These are phyloP conservation scores for Sterrhoptilus dennistouni DNA, from an alignment of 2,113 vertebrate species.

Conservation along the genomic window DNA sequence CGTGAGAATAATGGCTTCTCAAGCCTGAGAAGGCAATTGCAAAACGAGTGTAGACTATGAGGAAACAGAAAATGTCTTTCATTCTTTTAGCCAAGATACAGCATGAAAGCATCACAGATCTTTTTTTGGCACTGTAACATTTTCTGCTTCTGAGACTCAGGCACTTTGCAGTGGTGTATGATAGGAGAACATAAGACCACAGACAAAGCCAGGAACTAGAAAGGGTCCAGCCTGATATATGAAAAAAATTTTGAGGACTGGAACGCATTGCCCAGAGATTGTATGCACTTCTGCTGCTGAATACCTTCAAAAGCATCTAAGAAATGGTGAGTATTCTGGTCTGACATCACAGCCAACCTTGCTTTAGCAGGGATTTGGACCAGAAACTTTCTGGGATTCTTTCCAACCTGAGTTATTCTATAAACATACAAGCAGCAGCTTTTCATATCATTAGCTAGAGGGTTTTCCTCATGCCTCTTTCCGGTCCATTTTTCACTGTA, in stretches of 20 bases:
- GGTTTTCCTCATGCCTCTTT: background rate
- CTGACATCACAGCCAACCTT: background rate
- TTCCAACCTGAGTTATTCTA: background rate
- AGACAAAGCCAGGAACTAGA: background rate
- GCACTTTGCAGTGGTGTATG: background rate
- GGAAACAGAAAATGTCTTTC: background rate
- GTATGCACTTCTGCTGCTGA: background rate
- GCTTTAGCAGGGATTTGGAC: background rate
- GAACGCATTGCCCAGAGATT: background rate
- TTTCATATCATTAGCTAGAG: background rate
- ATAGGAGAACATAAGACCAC: background rate
- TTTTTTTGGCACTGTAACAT: background rate
- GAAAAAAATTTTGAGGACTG: background rate
- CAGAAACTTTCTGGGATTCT: background rate
- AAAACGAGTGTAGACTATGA: background rate
- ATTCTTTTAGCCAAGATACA: background rate
- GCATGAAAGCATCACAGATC: background rate
- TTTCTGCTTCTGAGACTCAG: background rate
- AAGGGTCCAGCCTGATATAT: background rate
- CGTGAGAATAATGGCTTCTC: background rate
- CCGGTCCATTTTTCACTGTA: background rate
- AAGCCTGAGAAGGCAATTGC: background rate
- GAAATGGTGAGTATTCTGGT: background rate
- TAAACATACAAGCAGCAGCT: background rate
- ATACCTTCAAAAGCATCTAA: background rate